phyloP scores from a whole-genome alignment of 2,888 invertebrate species.

The Melanostoma mellinum region DNA sequence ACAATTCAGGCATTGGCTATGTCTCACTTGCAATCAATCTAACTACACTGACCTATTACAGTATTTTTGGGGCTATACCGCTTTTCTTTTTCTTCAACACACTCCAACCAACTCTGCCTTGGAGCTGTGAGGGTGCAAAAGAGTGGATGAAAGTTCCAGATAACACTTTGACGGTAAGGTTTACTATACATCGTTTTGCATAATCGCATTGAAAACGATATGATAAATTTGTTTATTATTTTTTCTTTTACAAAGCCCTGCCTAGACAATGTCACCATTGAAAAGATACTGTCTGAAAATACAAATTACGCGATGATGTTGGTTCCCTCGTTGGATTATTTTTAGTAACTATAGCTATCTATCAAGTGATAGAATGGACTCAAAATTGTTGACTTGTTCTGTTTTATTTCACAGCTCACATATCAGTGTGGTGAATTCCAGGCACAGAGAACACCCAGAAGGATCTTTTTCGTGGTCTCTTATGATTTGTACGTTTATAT shows the following conservation, averaged over 20 bases:
- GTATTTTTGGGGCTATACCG: conserved; percentile 91
- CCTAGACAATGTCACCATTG: not conserved
- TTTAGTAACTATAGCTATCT: too few species aligned
- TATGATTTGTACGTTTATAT: conserved; percentile 67
- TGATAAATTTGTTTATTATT: too few species aligned
- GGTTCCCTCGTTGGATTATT: conserved; percentile 2
- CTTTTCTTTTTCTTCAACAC: conserved; percentile 89
- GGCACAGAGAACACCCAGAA: conserved; percentile 19
- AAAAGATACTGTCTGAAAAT: not conserved
- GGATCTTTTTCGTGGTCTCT: conserved; percentile 77
- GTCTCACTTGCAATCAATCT: conserved; percentile 90
- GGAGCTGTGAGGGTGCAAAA: conserved; percentile 81
- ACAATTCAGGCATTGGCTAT: conserved; percentile 89
- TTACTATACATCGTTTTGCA: too few species aligned
- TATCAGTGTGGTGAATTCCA: conserved; percentile 47
- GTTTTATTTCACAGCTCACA: conserved; percentile 47
- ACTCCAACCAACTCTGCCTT: conserved; percentile 86
- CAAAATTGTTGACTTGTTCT: too few species aligned
- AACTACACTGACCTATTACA: conserved; percentile 90
- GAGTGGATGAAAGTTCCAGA: not conserved
- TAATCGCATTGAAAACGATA: too few species aligned
- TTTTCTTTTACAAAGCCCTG: not conserved
- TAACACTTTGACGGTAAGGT: conserved; percentile 13
- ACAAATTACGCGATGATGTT: not conserved
- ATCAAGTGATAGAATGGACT: too few species aligned